phyloP scores from a whole-genome alignment of 2,888 invertebrate genomes.

The Chydorus sphaericus region DNA sequence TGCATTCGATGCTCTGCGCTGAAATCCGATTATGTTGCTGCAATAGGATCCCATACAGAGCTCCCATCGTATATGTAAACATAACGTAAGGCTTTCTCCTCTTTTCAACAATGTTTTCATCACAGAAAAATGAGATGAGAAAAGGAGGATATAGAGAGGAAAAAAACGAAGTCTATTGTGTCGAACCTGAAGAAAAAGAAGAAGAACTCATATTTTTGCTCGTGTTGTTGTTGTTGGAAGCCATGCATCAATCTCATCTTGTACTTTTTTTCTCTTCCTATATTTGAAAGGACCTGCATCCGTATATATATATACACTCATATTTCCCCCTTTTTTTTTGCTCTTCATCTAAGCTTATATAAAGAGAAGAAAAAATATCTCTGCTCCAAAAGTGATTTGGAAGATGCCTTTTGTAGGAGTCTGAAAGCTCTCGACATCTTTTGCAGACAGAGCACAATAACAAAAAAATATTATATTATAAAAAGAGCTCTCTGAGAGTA shows the following conservation, averaged over 20 bases:
- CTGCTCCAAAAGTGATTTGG: neutral
- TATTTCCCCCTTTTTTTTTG: neutral
- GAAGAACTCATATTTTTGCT: conserved; percentile 1
- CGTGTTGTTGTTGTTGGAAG: conserved; percentile 5
- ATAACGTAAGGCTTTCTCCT: no score
- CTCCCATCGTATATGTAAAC: no score
- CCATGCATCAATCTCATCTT: conserved; percentile 7
- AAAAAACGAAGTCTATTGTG: neutral
- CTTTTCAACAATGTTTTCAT: conserved; percentile 8
- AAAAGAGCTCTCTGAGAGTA: neutral
- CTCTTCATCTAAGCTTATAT: neutral
- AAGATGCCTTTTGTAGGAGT: neutral
- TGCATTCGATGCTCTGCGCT: no score
- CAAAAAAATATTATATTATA: neutral
- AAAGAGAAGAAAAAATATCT: neutral
- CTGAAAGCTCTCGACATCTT: neutral
- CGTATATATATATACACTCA: conserved; percentile 1
- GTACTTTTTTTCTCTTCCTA: conserved; percentile 4
- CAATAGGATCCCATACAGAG: no score
- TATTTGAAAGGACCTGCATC: neutral
- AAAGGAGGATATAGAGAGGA: neutral
- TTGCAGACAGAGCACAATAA: neutral
- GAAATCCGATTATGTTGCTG: no score
- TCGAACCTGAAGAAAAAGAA: neutral
- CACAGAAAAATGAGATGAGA: neutral